phyloP scores from a whole-genome alignment of 2,888 invertebrate species.

The Hypomecis punctinalis region DNA sequence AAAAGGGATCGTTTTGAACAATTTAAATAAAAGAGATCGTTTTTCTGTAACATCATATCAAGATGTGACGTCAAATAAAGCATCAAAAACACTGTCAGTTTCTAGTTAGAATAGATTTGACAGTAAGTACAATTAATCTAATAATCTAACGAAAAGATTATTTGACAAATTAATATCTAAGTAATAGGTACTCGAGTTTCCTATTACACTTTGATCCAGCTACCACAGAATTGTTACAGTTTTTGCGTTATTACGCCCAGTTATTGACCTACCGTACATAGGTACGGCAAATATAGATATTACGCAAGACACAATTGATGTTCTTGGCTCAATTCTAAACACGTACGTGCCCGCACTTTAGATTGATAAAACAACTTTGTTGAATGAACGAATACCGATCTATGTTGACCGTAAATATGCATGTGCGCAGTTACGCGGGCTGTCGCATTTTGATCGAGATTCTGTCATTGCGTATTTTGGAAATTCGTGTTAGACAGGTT shows the following conservation, averaged over 20 bases:
- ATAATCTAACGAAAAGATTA: no score
- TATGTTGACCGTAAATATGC: constrained; percentile 3
- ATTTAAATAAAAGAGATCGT: no score
- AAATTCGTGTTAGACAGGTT: background rate
- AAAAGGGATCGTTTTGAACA: no score
- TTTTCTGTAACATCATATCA: no score
- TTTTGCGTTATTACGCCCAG: constrained; percentile 12
- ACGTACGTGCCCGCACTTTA: constrained; percentile 47
- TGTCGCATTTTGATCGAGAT: constrained; percentile 22
- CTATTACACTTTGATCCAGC: no score
- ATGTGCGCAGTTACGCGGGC: constrained; percentile 37
- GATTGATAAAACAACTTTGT: constrained; percentile 50
- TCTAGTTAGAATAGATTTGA: no score
- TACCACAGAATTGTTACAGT: background rate
- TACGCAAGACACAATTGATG: constrained; percentile 39
- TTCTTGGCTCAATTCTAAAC: constrained; percentile 47
- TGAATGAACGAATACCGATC: constrained; percentile 39
- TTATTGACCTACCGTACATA: constrained; percentile 25
- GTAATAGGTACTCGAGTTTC: background rate
- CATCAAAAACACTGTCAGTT: no score
- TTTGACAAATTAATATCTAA: no score
- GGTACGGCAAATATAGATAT: constrained; percentile 24
- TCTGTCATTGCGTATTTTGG: background rate
- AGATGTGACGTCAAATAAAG: no score
- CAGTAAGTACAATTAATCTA: no score